Evolutionary conservation across 2,797 vertebrate genomes (phyloP).

Genomic region (Gephyroberyx darwinii): DNA sequence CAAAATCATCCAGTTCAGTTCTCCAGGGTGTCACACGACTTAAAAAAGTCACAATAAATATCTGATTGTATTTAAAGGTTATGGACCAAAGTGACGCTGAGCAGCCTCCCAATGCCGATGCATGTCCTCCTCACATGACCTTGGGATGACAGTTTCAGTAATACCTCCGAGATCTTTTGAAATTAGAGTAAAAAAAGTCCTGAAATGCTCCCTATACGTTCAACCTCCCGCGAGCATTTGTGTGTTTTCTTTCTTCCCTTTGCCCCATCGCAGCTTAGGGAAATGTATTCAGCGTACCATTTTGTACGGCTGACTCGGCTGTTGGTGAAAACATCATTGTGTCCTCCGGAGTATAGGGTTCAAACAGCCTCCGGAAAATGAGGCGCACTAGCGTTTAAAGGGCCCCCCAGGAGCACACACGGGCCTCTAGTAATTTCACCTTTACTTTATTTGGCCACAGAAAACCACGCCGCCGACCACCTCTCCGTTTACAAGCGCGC

Average conservation of each 20-base stretch:
- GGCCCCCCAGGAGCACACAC: slow-evolving; percentile 52
- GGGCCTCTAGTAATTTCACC: slow-evolving; percentile 51
- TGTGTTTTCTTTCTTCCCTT: slow-evolving; percentile 3
- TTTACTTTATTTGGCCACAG: slow-evolving; percentile 50
- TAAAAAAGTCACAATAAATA: not conserved
- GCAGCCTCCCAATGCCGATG: not conserved
- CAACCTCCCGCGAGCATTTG: slow-evolving; percentile 15
- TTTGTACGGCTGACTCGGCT: slow-evolving; percentile 40
- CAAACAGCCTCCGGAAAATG: slow-evolving; percentile 51
- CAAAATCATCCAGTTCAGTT: not conserved
- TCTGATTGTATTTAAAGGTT: slow-evolving; percentile 1
- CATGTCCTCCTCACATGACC: not conserved
- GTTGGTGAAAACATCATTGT: slow-evolving; percentile 36
- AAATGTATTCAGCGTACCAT: slow-evolving; percentile 33
- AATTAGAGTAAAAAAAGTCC: slow-evolving; percentile 35
- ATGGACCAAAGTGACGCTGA: not conserved
- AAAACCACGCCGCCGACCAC: slow-evolving; percentile 26
- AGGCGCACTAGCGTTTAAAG: slow-evolving; percentile 44
- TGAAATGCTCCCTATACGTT: not conserved
- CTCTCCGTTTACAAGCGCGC: slow-evolving; percentile 24
- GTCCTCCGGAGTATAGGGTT: slow-evolving; percentile 42
- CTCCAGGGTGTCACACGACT: not conserved
- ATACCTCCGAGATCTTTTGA: slow-evolving; percentile 29
- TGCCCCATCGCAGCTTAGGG: slow-evolving; percentile 29
- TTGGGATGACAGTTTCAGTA: slow-evolving; percentile 12